Base-by-base conservation (phyloP, 2,113 vertebrate genomes). In the Salvelinus alpinus region DNA sequence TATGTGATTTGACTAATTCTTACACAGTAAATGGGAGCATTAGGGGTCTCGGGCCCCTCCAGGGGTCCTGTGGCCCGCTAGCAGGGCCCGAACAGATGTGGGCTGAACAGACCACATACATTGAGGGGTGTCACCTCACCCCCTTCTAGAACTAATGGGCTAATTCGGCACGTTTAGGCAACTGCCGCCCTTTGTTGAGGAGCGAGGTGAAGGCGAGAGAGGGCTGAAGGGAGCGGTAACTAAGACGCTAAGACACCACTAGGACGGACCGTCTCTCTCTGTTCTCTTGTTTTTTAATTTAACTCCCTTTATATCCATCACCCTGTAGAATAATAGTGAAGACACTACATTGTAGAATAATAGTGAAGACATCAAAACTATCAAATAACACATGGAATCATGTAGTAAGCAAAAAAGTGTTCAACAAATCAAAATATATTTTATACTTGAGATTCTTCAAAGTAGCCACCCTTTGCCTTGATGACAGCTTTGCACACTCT, bases 41-140 rank as follows among this genome's bases (percentile, higher is more conserved):
- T 54, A 54, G 16, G 51, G 51, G 14, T 18, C 51, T 54, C 13
- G 12, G 51, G 13, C 24, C 71, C 27, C 71, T 51, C 48, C 16
- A 18, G 51, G 51, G 51, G 16, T 22, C 27, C 71, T 38, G 27
- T 38, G 22, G 20, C 27, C 47, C 3, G 12, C 14, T 24, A 60
- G 22, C 82, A 67, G 87, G 84, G 89, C 86, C 81, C 77, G 84
- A 88, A 89, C 90, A 93, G 91, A 92, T 92, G 91, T 91, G 85
- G 83, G 82, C 87, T 90, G 89, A 88, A 88, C 89, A 91, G 89
- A 91, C 87, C 90, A 92, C 88, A 91, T 91, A 93, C 91, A 91
- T 91, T 80, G 91, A 91, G 87, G 89, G 27, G 90, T 91, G 88
- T 92, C 92, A 89, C 90, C 88, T 90, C 90, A 85, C 86, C 86